A percentile compares a stretch with the other conserved stretches of the same genome.
Conservation (phyloP, 2,888 invertebrate genomes). For the Caenorhabditis japonica region DNA sequence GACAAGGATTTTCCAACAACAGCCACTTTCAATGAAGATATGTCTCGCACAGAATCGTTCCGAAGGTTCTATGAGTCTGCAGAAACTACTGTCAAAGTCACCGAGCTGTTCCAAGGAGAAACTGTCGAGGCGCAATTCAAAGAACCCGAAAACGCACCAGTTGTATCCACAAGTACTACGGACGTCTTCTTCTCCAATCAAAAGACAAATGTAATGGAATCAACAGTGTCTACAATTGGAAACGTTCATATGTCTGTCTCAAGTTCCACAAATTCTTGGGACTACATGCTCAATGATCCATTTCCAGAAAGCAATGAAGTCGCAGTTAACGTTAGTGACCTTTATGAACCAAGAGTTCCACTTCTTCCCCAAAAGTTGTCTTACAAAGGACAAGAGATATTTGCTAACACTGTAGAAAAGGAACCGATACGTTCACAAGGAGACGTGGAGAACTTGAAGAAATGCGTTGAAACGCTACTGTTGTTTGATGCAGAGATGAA, state of each 20-base stretch:
- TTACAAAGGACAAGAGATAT: constrained; percentile 68
- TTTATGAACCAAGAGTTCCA: constrained; percentile 61
- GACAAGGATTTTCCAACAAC: constrained; percentile 37
- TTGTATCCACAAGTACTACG: constrained; percentile 38
- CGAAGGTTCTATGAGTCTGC: constrained; percentile 61
- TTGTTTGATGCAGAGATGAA: constrained; percentile 56
- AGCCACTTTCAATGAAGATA: constrained; percentile 57
- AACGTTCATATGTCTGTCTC: constrained; percentile 36
- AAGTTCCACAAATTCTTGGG: constrained; percentile 51
- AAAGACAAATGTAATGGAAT: constrained; percentile 25
- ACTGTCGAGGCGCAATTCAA: constrained; percentile 6
- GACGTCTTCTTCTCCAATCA: constrained; percentile 42
- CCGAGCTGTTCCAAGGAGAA: constrained; percentile 49
- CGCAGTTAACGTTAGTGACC: constrained; percentile 26
- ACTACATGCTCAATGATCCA: constrained; percentile 53
- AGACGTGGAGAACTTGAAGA: constrained; percentile 52
- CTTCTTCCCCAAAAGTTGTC: constrained; percentile 62
- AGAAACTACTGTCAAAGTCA: constrained; percentile 60
- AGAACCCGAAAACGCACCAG: constrained; percentile 6
- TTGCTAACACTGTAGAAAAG: constrained; percentile 37
- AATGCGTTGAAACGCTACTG: constrained; percentile 57
- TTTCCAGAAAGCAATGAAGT: constrained; percentile 51
- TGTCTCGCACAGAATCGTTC: constrained; percentile 53
- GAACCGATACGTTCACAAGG: too few species aligned
- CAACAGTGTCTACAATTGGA: constrained; percentile 21